Percentiles rank a stretch among this genome's conserved stretches.
Conservation (phyloP, 2,797 vertebrate species). For the Bovichtus diacanthus region DNA sequence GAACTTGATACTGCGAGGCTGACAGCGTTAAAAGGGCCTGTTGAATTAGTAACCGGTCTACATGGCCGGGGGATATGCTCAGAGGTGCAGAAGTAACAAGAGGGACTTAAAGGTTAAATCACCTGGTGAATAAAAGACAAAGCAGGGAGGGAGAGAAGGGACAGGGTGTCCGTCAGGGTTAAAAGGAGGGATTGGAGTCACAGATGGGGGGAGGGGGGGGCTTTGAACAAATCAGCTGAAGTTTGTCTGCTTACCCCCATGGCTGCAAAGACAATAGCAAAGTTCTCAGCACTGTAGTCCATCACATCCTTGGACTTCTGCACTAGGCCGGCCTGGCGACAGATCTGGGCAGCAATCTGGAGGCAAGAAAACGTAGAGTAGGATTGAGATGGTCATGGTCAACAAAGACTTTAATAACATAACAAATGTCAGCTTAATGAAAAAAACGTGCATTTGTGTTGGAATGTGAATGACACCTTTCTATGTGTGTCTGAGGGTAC, state of each 20-base stretch:
- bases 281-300: conserved; percentile 89
- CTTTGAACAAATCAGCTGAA: background rate
- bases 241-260: conserved; percentile 82
- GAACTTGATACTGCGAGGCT: conserved; percentile 69
- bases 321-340: conserved; percentile 87
- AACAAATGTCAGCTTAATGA: no score
- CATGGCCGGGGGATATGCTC: conserved; percentile 68
- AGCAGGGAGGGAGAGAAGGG: conserved; percentile 33
- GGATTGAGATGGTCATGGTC: background rate
- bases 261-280: conserved; percentile 89
- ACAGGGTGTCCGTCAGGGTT: conserved; percentile 70
- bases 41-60: conserved; percentile 76
- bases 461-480: background rate
- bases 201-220: conserved; percentile 29
- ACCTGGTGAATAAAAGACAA: conserved; percentile 75
- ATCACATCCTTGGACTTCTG: conserved; percentile 89
- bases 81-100: conserved; percentile 79
- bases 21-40: conserved; percentile 62
- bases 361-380: background rate
- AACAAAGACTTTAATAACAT: background rate
- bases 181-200: conserved; percentile 73
- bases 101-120: conserved; percentile 80
- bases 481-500: background rate
- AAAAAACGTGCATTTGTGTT: background rate
- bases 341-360: conserved; percentile 86